Conservation (phyloP, 2,888 invertebrate species). For the Pimpla rufipes region DNA sequence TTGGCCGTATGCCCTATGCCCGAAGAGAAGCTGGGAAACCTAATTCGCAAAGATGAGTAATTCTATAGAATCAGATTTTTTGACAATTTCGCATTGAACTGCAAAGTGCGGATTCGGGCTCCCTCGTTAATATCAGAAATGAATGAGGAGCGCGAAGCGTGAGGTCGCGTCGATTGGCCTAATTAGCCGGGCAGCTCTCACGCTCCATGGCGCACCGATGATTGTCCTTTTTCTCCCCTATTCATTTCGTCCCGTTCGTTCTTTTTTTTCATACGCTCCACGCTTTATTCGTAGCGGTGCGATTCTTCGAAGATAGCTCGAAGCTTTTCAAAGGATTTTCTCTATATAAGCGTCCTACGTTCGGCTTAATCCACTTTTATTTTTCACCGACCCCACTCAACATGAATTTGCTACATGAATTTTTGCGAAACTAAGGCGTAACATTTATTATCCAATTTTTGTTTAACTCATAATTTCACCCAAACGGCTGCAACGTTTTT, state of each 20-base stretch:
- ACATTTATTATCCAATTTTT: too few species aligned
- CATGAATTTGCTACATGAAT: too few species aligned
- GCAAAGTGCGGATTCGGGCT: neutral
- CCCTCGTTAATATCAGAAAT: neutral
- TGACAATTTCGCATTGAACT: neutral
- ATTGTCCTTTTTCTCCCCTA: neutral
- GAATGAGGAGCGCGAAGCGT: constrained; percentile 1
- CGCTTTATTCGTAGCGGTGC: neutral
- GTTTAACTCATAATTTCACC: too few species aligned
- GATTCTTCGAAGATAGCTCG: neutral
- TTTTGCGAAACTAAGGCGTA: too few species aligned
- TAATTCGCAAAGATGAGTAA: too few species aligned
- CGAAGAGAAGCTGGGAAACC: too few species aligned
- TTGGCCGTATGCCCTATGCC: too few species aligned
- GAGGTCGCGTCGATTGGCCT: constrained; percentile 19
- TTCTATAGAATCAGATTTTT: neutral
- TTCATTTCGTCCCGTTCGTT: neutral
- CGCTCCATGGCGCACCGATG: neutral
- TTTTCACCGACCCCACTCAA: too few species aligned
- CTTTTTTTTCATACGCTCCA: neutral
- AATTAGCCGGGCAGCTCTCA: neutral
- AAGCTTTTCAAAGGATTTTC: too few species aligned
- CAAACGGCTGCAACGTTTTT: too few species aligned
- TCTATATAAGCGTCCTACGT: too few species aligned
- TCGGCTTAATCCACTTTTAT: too few species aligned